Conservation (phyloP, 2,797 vertebrate species). For the Fistularia tabacaria region DNA sequence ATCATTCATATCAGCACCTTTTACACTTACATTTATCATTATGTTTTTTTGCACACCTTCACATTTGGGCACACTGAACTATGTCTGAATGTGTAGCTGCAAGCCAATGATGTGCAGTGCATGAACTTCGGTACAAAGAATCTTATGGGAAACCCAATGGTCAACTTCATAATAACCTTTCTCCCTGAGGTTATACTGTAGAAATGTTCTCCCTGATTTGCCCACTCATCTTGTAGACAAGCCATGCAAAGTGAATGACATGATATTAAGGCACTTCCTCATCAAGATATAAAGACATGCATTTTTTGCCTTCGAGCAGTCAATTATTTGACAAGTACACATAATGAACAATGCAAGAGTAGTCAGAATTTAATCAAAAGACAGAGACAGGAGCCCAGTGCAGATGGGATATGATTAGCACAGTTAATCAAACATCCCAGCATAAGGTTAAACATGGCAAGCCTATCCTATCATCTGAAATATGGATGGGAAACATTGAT, state of each 20-base stretch:
- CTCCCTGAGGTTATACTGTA: conserved; percentile 20
- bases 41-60: no score
- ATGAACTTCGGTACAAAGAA: no score
- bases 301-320: conserved; percentile 71
- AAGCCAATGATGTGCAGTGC: no score
- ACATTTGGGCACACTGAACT: no score
- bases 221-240: conserved; percentile 43
- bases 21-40: no score
- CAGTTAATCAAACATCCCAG: conserved; percentile 75
- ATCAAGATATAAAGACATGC: conserved; percentile 69
- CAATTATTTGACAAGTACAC: conserved; percentile 77
- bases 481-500: conserved; percentile 61
- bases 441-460: conserved; percentile 72
- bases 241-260: conserved; percentile 68
- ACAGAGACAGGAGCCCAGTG: conserved; percentile 65
- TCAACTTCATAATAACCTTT: conserved; percentile 53
- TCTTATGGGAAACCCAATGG: conserved; percentile 41
- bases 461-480: conserved; percentile 68
- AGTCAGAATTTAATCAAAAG: conserved; percentile 75
- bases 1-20: no score
- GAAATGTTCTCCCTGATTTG: conserved; percentile 21
- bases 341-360: conserved; percentile 77
- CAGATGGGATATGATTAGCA: conserved; percentile 77
- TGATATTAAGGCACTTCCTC: conserved; percentile 73
- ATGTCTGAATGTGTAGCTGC: no score